Percentiles rank a stretch among this genome's conserved stretches.
phyloP scores from a whole-genome alignment of 2,888 invertebrate genomes.

The Pocota personata region DNA sequence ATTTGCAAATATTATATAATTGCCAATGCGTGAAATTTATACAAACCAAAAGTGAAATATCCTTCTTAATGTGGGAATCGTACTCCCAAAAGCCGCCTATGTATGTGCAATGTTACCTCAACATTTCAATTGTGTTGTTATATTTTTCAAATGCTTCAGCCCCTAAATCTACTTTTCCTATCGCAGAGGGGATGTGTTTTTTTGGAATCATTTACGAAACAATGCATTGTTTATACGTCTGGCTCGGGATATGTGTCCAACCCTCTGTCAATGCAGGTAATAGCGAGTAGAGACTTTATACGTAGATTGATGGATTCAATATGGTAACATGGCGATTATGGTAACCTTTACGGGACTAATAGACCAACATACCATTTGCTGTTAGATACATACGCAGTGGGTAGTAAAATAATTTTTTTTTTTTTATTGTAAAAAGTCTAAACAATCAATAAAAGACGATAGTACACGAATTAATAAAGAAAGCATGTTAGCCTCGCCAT shows the following conservation, averaged over 20 bases:
- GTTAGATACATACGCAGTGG: not conserved
- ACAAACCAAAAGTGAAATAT: constrained; percentile 36
- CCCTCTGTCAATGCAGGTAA: constrained; percentile 7
- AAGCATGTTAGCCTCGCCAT: too few species aligned
- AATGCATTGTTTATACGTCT: constrained; percentile 36
- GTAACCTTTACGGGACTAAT: constrained; percentile 26
- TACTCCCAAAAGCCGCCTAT: constrained; percentile 44
- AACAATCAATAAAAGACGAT: too few species aligned
- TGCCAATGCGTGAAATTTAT: constrained; percentile 68
- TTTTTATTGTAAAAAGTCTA: not conserved
- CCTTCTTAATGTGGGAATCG: constrained; percentile 58
- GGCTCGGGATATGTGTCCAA: constrained; percentile 5
- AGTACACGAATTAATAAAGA: too few species aligned
- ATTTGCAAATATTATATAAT: constrained; percentile 67
- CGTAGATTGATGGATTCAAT: constrained; percentile 7
- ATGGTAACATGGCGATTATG: constrained; percentile 52
- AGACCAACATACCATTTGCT: constrained; percentile 5
- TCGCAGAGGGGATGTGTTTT: constrained; percentile 19
- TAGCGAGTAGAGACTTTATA: not conserved
- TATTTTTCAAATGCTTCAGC: not conserved
- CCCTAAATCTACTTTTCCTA: not conserved
- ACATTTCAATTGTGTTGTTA: constrained; percentile 46
- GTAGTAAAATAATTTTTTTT: not conserved
- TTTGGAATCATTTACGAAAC: constrained; percentile 9
- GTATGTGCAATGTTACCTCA: constrained; percentile 64